A percentile compares a stretch with the other conserved stretches of the same genome.
Conservation (phyloP, 2,113 vertebrate genomes). For the Perca flavescens region DNA sequence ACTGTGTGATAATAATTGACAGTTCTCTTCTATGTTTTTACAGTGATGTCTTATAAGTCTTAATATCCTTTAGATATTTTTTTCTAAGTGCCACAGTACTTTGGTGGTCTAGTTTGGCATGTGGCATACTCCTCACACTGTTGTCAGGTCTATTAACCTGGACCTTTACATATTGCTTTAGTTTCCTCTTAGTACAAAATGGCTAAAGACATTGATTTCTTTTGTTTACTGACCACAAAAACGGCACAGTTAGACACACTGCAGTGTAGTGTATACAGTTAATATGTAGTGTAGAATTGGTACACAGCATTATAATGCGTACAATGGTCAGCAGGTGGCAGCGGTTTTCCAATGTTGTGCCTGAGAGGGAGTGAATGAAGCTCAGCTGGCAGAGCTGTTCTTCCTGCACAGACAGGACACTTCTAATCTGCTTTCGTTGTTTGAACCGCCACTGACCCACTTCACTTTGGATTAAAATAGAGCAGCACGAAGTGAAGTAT, state of each 20-base stretch:
- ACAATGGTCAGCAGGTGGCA: conserved; percentile 64
- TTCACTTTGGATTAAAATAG: conserved; percentile 60
- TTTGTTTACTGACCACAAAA: not conserved
- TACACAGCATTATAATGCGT: not conserved
- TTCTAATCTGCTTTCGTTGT: conserved; percentile 60
- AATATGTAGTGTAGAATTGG: not conserved
- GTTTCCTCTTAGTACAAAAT: not conserved
- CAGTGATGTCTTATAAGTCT: not conserved
- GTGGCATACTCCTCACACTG: not conserved
- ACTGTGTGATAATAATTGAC: not conserved
- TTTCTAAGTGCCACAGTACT: not conserved
- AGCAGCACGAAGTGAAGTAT: not conserved
- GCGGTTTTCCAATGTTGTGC: conserved; percentile 26
- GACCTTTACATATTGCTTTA: not conserved
- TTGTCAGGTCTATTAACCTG: not conserved
- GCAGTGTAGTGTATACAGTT: not conserved
- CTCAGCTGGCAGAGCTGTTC: conserved; percentile 3
- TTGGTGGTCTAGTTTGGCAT: not conserved
- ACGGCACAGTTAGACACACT: not conserved
- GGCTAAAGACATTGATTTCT: not conserved
- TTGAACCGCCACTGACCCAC: conserved; percentile 39
- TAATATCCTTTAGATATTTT: not conserved
- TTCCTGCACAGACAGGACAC: conserved; percentile 5
- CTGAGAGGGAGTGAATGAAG: not conserved
- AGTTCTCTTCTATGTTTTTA: not conserved